Conservation (phyloP, 2,797 vertebrate species). For the Botia almorhae region DNA sequence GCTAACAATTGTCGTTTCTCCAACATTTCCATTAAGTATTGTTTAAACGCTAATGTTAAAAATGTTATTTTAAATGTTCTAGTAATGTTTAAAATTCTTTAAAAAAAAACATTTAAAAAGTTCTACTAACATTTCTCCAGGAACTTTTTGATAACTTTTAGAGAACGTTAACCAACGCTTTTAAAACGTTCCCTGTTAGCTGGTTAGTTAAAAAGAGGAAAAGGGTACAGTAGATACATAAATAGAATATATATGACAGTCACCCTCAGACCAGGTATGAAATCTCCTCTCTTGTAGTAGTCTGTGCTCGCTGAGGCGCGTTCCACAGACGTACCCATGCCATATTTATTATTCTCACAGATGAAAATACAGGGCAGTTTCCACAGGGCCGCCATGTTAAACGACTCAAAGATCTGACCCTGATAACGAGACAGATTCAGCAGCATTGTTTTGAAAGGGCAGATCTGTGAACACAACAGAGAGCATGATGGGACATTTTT, state of each 20-base stretch:
- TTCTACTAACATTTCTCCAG: too few relatives aligned
- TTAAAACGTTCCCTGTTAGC: too few relatives aligned
- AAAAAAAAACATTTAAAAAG: too few relatives aligned
- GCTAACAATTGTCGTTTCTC: too few relatives aligned
- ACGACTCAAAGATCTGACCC: conserved; percentile 97
- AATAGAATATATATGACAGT: neutral
- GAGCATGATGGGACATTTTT: neutral
- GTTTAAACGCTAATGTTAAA: too few relatives aligned
- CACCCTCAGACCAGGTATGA: conserved; percentile 92
- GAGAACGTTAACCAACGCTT: too few relatives aligned
- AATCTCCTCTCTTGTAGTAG: conserved; percentile 93
- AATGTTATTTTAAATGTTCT: too few relatives aligned
- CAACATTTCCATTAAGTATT: too few relatives aligned
- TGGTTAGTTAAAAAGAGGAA: neutral
- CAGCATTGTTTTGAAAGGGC: neutral
- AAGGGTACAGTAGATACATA: too few relatives aligned
- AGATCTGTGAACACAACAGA: neutral
- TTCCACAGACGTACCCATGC: conserved; percentile 94
- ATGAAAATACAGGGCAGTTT: conserved; percentile 90
- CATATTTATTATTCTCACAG: conserved; percentile 95
- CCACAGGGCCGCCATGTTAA: conserved; percentile 88
- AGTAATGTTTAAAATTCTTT: too few relatives aligned
- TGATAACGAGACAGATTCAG: conserved; percentile 64
- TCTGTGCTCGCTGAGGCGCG: conserved; percentile 92
- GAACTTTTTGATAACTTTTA: too few relatives aligned